Conservation (phyloP, 2,888 invertebrate genomes). For the Lissonota sp. region DNA sequence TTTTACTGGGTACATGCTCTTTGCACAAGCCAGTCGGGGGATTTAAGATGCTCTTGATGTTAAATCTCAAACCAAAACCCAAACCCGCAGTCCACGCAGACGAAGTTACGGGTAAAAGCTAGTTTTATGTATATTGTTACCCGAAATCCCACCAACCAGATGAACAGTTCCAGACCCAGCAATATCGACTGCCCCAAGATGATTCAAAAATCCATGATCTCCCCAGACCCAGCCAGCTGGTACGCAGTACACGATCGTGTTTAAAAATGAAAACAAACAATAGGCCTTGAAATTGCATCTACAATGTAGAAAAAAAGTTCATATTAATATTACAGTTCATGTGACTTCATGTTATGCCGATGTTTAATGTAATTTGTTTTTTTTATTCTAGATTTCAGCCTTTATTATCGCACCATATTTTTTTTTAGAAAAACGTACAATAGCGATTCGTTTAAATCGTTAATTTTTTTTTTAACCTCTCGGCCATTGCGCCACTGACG, state of each 20-base stretch:
- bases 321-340: slow-evolving; percentile 10
- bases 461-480: slow-evolving; percentile 87
- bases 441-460: no score
- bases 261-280: slow-evolving; percentile 94
- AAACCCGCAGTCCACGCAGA: no score
- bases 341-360: no score
- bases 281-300: slow-evolving; percentile 96
- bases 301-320: slow-evolving; percentile 68
- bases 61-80: no score
- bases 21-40: no score
- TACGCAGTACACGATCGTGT: slow-evolving; percentile 95
- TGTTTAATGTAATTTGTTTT: no score
- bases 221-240: slow-evolving; percentile 98
- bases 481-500: slow-evolving; percentile 97
- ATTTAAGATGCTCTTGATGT: no score
- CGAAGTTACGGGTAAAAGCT: no score
- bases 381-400: no score
- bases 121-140: slow-evolving; percentile 69
- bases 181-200: slow-evolving; percentile 95
- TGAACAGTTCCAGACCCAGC: slow-evolving; percentile 97
- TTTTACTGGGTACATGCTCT: no score
- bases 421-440: no score
- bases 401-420: no score
- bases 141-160: slow-evolving; percentile 90
- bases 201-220: slow-evolving; percentile 93